phyloP scores from a whole-genome alignment of 2,888 invertebrate genomes.

The Sinotaia quadrata region DNA sequence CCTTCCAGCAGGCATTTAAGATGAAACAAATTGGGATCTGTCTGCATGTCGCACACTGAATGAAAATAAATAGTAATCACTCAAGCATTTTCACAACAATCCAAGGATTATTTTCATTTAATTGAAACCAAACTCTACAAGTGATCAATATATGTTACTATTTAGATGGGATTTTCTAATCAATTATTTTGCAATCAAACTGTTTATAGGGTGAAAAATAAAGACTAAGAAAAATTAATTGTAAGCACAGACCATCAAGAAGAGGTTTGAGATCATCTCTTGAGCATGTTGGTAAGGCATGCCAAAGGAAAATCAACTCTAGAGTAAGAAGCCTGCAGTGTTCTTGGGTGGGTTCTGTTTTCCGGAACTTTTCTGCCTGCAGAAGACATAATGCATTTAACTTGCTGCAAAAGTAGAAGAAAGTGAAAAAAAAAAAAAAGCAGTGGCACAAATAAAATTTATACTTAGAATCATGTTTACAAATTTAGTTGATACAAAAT shows the following conservation, averaged over 20 bases:
- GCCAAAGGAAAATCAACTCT: slow-evolving; percentile 81
- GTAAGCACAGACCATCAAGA: slow-evolving; percentile 62
- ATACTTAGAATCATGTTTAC: no score
- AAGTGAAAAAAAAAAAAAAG: background rate
- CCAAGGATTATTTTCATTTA: no score
- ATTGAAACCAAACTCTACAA: no score
- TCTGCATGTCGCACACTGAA: slow-evolving; percentile 65
- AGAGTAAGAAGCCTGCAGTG: slow-evolving; percentile 77
- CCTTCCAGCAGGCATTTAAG: slow-evolving; percentile 69
- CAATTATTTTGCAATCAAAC: background rate
- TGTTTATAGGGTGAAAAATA: no score
- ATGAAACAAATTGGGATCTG: slow-evolving; percentile 60
- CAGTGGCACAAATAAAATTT: background rate
- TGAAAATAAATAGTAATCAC: no score
- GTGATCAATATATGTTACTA: no score
- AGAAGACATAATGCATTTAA: background rate
- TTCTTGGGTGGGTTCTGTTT: slow-evolving; percentile 63
- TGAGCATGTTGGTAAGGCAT: slow-evolving; percentile 75
- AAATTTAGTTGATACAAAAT: no score
- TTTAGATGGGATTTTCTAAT: no score
- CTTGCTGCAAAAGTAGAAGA: no score
- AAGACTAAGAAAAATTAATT: background rate
- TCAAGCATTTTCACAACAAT: no score
- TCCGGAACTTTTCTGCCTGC: slow-evolving; percentile 65
- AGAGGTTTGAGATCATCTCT: slow-evolving; percentile 55